Evolutionary conservation across 1,140 invertebrate species (phyloP).

Genomic region (Dendrolimus punctatus): DNA sequence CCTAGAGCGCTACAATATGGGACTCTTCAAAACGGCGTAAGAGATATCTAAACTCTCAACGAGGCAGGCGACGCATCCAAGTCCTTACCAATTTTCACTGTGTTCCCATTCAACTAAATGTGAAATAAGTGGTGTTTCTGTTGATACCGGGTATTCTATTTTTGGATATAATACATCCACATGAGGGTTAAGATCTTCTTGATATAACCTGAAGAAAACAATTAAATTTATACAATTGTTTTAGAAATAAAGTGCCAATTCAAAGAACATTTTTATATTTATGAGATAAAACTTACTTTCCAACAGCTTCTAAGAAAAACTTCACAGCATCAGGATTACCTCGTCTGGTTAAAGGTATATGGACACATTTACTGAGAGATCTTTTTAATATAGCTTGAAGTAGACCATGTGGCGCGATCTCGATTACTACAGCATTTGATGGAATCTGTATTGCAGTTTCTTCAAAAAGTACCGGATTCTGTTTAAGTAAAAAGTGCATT

Average conservation of each 20-base stretch:
- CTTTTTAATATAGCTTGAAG: slow-evolving; percentile 39
- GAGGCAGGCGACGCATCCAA: too few relatives aligned
- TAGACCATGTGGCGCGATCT: slow-evolving; percentile 81
- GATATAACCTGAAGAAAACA: slow-evolving; percentile 73
- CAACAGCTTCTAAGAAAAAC: slow-evolving; percentile 76
- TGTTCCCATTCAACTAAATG: slow-evolving; percentile 82
- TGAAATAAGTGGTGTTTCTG: slow-evolving; percentile 80
- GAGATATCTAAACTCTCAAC: too few relatives aligned
- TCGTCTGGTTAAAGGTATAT: slow-evolving; percentile 79
- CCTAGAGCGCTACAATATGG: too few relatives aligned
- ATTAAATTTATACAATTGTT: slow-evolving; percentile 4
- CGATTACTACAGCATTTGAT: slow-evolving; percentile 77
- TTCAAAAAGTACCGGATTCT: slow-evolving; percentile 81
- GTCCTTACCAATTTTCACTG: slow-evolving; percentile 58
- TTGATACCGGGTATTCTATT: slow-evolving; percentile 79
- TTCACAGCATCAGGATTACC: slow-evolving; percentile 73
- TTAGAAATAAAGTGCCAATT: too few relatives aligned
- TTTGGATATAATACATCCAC: slow-evolving; percentile 75
- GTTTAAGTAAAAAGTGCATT: slow-evolving; percentile 5
- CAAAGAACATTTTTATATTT: too few relatives aligned
- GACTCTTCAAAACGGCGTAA: too few relatives aligned
- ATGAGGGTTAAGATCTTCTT: slow-evolving; percentile 75
- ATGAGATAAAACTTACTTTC: slow-evolving; percentile 53
- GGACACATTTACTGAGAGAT: slow-evolving; percentile 64
- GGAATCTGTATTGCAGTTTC: slow-evolving; percentile 80